Evolutionary conservation across 2,797 vertebrate genomes (phyloP), one percentile per base, ranked within the genome.

Genomic region (Lophius americanus): DNA sequence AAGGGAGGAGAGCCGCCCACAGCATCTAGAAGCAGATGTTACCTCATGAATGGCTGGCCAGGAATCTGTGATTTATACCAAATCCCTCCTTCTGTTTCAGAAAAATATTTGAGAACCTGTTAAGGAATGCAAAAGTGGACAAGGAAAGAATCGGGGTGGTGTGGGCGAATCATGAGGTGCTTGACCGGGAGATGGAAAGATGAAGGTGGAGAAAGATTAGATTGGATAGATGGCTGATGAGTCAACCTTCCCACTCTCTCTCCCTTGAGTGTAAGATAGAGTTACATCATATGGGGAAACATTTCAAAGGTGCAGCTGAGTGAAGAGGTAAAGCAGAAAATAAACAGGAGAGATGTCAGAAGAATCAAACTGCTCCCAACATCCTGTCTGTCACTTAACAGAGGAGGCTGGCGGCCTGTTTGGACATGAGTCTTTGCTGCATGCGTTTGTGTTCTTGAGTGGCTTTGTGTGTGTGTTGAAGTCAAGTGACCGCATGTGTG

Each of bases 21-120:
- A 70, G 59, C 76, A 70, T 59, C 62, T 47, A 76, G 49, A 86
- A 90, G 71, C 89, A 92, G 91, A 84, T 92, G 91, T 90, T 90
- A 70, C 69, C 67, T 70, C n/a, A 60, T 82, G 83, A 86, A 79
- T 78, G 64, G 57, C 79, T 68, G 44, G 51, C 70, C 57, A 90
- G 79, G 85, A 85, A 89, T 88, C 82, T 82, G 70, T 89, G 85
- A 92, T 73, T 89, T 85, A 90, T 68, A 47, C 47, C 50, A 75
- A 70, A 74, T 64, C 50, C 72, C 70, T 75, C 60, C 64, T 41
- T 75, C 57, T 51, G 43, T 51, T 65, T 13, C 3, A 63, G 51
- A 68, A 54, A 68, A 56, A 33, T 44, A 49, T 52, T 12, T 4
- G 43, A 73, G 66, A 81, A 60, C 48, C 43, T 49, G 43, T 43